Conservation (phyloP, 1,140 invertebrate genomes). For the Copidosoma floridanum region DNA sequence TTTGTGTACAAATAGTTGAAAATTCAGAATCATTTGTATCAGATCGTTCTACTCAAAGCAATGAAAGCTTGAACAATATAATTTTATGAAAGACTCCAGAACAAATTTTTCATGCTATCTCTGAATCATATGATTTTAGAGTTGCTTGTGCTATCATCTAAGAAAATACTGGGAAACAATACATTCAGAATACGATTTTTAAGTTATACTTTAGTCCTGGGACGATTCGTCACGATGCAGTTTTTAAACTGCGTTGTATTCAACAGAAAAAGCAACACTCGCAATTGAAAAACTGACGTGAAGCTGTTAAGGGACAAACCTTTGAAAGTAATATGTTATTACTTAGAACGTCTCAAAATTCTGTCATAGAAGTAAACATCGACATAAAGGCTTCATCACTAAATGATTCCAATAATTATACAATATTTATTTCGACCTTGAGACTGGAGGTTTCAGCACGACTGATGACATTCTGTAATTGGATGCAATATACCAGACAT, state of each 20-base stretch:
- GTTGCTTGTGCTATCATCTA: slow-evolving; percentile 7
- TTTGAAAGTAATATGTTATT: slow-evolving; percentile 20
- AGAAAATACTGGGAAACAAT: slow-evolving; percentile 20
- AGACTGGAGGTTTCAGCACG: slow-evolving; percentile 12
- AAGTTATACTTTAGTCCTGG: slow-evolving; percentile 20
- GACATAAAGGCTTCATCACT: background rate
- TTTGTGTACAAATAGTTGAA: background rate
- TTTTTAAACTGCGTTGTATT: slow-evolving; percentile 4
- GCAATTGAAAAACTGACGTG: slow-evolving; percentile 8
- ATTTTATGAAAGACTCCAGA: slow-evolving; percentile 19
- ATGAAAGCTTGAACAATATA: slow-evolving; percentile 25
- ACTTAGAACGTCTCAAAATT: background rate
- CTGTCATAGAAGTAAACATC: background rate
- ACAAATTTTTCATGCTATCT: slow-evolving; percentile 7
- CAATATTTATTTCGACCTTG: background rate
- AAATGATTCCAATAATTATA: background rate
- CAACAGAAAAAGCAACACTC: background rate
- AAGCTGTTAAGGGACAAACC: slow-evolving; percentile 8
- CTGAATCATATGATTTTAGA: slow-evolving; percentile 21
- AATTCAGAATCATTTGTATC: slow-evolving; percentile 7
- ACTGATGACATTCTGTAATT: slow-evolving; percentile 22
- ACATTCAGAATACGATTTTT: slow-evolving; percentile 8
- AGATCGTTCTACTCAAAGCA: slow-evolving; percentile 21
- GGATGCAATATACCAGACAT: background rate
- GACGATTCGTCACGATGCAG: background rate